Evolutionary conservation across 2,888 invertebrate genomes (phyloP), one percentile per base, ranked within the genome.

Genomic region (Tenthredo scrophulariae): DNA sequence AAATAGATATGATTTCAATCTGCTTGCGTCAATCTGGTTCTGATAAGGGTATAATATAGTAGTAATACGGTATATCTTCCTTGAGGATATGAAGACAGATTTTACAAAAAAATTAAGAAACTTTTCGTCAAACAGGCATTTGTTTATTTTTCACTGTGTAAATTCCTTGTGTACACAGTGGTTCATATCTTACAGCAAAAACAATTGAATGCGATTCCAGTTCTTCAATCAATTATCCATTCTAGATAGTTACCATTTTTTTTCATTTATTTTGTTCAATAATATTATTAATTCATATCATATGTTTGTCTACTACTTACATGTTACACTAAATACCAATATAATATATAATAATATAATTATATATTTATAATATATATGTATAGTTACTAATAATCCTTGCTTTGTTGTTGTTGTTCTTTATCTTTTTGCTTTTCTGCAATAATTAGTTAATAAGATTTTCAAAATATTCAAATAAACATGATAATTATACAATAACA

Each of bases 301-400:
- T 89, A 87, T 87, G 86, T 88, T 87, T 89, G 89, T 88, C 88
- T 90, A 89, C 90, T 90, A 90, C 90, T 91, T 90, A 90, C 90
- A 90, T 89, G 87, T 90, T 89, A 91, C 89, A 89, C 87, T 90
- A 89, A 90, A 90, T 90, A 89, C 88, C 89, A 89, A 87, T 91
- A 90, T 89, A 88, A 89, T 90, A 88, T 89, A 85, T 85, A 72
- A 75, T 84, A 84, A 84, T 84, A 88, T 89, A 88, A 88, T 89
- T 87, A 90, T 89, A 87, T 89, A 88, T 89, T 89, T 87, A 89
- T 89, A 87, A 88, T 88, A 88, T 89, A 88, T 89, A 89, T 90
- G 86, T 90, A 89, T 91, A 91, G 89, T 90, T 88, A 90, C 90
- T 89, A 89, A 90, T 88, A 90, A 89, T 88, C 90, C 87, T 88